phyloP scores from a whole-genome alignment of 2,888 invertebrate species.

The Timema cristinae region DNA sequence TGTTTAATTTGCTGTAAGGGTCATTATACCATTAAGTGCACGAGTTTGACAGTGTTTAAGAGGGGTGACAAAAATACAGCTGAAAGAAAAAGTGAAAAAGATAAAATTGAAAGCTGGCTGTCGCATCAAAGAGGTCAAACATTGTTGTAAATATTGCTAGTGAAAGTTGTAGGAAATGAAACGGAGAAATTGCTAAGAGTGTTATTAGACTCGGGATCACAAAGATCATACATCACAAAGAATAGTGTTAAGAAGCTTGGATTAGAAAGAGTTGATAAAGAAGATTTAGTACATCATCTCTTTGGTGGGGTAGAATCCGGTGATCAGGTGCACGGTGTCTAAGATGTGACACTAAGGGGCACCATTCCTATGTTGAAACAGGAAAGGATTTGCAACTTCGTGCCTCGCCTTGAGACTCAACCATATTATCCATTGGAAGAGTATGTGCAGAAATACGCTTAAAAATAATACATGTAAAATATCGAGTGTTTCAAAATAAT shows the following conservation, averaged over 20 bases:
- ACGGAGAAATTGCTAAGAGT: neutral
- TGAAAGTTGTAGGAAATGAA: neutral
- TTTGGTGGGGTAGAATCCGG: neutral
- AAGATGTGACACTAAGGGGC: neutral
- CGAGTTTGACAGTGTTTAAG: neutral
- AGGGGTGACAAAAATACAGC: neutral
- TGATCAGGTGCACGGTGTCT: neutral
- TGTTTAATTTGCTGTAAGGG: neutral
- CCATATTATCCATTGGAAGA: neutral
- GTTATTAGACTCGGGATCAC: neutral
- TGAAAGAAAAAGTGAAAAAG: neutral
- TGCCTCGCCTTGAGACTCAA: neutral
- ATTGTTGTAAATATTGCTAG: neutral
- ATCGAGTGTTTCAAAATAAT: neutral
- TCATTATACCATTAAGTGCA: neutral
- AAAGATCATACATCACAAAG: constrained; percentile 1
- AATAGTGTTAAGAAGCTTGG: neutral
- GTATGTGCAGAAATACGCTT: too few species aligned
- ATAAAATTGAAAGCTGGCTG: neutral
- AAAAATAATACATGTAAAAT: neutral
- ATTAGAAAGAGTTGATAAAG: neutral
- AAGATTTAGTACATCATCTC: neutral
- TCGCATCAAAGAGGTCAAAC: neutral
- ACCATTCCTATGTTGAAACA: too few species aligned
- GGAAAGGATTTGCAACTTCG: neutral